Percentiles rank a stretch among this genome's conserved stretches.
These are phyloP conservation scores for Seriola dumerili DNA, from an alignment of 2,113 vertebrate genomes.

Conservation along the genomic window DNA sequence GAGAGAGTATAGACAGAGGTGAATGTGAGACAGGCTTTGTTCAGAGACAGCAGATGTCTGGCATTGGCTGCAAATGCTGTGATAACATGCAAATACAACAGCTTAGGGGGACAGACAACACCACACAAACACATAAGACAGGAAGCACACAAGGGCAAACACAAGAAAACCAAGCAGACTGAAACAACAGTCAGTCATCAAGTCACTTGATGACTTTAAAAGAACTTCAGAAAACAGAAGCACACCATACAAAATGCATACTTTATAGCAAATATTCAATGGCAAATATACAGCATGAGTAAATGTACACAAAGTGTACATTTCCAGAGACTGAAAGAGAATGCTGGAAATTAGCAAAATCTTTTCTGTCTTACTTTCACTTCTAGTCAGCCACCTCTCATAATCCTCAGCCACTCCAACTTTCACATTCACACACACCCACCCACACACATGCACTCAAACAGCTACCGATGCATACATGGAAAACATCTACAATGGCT, in stretches of 20 bases:
- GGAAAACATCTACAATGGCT: conserved; percentile 42
- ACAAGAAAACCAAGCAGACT: conserved; percentile 45
- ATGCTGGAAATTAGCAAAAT: conserved; percentile 25
- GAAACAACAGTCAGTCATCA: conserved; percentile 42
- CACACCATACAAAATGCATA: conserved; percentile 29
- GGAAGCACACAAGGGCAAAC: conserved; percentile 33
- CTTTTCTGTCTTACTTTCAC: conserved; percentile 16
- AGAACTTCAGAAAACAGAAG: conserved; percentile 24
- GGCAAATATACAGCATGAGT: conserved; percentile 7
- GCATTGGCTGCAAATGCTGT: conserved; percentile 30
- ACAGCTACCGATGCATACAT: conserved; percentile 39
- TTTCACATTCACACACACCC: not conserved
- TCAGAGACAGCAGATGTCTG: conserved; percentile 40
- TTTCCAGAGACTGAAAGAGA: conserved; percentile 55
- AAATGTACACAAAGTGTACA: conserved; percentile 67
- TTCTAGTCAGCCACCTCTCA: not conserved
- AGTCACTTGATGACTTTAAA: conserved; percentile 36
- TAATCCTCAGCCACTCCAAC: not conserved
- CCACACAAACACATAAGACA: conserved; percentile 52
- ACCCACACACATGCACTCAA: not conserved
- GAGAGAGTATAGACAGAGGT: conserved; percentile 15
- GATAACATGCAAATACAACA: conserved; percentile 65
- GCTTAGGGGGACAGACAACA: conserved; percentile 38
- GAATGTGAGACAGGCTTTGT: conserved; percentile 21
- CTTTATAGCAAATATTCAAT: conserved; percentile 38